Base-by-base conservation (phyloP, 1,140 invertebrate genomes). In the Thaumatotibia leucotreta region DNA sequence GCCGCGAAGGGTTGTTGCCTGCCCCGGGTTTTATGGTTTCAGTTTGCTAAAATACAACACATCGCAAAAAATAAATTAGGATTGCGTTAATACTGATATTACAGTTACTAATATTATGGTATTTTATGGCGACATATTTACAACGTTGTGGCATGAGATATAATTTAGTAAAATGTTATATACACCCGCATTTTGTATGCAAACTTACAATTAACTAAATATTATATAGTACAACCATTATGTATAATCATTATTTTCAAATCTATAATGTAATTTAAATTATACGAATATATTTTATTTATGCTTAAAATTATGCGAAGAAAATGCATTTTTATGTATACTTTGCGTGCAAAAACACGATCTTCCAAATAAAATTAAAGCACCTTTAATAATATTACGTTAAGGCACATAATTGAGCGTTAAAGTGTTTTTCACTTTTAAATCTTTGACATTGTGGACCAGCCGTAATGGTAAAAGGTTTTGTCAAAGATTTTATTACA, bases 61-160 rank as follows among this genome's bases (percentile, higher is more conserved):
- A 58, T 24, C n/a, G 24, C 14, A 58, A 27, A 27, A 29, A 58
- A 84, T 84, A 83, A 86, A 85, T 86, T 82, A 85, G 70, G 75
- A 84, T 82, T 81, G 76, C 79, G 80, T 84, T 89, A 89, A 89
- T 89, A 89, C 86, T 89, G 86, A 89, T 27, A 58, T 89, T 88
- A 86, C 76, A 85, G 70, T 85, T 83, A 84, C 78, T 78, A 82
- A 85, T 10, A 54, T 29, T 76, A 86, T 84, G 80, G 80, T 86
- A 87, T 82, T 80, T 77, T 77, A 87, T 89, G 84, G 86, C 81
- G 63, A 69, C 65, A 64, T 87, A 87, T 88, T 82, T 85, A 87
- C 84, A 89, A 70, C 9, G 20, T 70, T 68, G 76, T 82, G 79
- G 81, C 79, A 76, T 79, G 74, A 69, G 73, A 79, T 79, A 84